Evolutionary conservation across 2,888 invertebrate species (phyloP).

Genomic region (Camponotus fellah): DNA sequence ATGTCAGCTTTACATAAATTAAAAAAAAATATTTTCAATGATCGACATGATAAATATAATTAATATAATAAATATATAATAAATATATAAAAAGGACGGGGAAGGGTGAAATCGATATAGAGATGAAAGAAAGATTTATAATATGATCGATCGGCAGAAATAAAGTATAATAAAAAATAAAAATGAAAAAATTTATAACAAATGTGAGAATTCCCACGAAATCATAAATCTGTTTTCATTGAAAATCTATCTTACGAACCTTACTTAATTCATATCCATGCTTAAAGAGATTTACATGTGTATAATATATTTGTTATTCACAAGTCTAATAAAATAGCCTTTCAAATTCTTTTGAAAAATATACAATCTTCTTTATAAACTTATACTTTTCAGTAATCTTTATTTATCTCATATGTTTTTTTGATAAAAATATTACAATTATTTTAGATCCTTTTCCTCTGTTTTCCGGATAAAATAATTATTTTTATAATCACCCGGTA

Average conservation of each 20-base stretch:
- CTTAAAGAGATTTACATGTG: neutral
- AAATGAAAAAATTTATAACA: neutral
- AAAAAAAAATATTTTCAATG: neutral
- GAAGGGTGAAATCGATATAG: neutral
- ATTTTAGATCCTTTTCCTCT: neutral
- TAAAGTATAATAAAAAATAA: neutral
- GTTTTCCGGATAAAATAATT: neutral
- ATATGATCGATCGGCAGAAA: neutral
- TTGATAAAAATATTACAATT: neutral
- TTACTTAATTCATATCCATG: neutral
- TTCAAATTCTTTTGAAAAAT: neutral
- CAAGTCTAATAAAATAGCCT: neutral
- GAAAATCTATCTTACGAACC: neutral
- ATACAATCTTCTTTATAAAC: neutral
- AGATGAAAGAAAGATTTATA: neutral
- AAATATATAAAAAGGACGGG: neutral
- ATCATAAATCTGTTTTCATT: neutral
- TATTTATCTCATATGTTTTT: neutral
- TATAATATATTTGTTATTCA: neutral
- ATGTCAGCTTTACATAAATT: neutral
- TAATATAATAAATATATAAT: neutral
- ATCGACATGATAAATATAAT: neutral
- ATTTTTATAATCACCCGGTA: slow-evolving; percentile 44
- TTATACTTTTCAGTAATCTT: neutral
- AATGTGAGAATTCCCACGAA: neutral